A percentile compares a stretch with the other conserved stretches of the same genome.
Evolutionary conservation across 1,140 invertebrate genomes (phyloP).

Genomic region (Cydia splendana): DNA sequence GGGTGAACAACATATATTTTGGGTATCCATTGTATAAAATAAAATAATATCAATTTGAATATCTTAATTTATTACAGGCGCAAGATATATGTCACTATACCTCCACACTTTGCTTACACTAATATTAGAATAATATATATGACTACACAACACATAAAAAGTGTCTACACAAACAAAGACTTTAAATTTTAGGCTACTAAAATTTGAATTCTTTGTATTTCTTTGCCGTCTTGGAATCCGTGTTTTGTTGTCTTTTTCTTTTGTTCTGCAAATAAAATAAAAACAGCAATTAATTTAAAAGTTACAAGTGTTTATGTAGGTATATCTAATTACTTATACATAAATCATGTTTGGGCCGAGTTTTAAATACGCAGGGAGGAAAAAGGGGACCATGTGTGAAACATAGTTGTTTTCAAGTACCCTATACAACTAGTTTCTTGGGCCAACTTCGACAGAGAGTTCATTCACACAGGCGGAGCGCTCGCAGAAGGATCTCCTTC

Average conservation of each 20-base stretch:
- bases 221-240: constrained; percentile 93
- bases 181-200: no score
- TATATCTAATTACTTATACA: no score
- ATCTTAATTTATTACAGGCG: constrained; percentile 12
- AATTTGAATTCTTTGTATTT: constrained; percentile 99
- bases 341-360: no score
- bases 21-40: no score
- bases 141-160: constrained; percentile 33
- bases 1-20: no score
- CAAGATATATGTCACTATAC: not conserved
- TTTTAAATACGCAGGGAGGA: no score
- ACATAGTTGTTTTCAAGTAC: not conserved
- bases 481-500: no score
- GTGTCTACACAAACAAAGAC: not conserved
- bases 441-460: no score
- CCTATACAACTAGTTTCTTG: no score
- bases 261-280: constrained; percentile 88
- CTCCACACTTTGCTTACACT: constrained; percentile 35
- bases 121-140: constrained; percentile 44
- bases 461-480: no score
- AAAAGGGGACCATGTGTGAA: no score
- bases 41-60: not conserved
- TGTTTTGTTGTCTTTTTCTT: constrained; percentile 93
- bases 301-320: no score
- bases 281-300: constrained; percentile 20